phyloP scores from a whole-genome alignment of 1,140 invertebrate genomes.

The Diabrotica virgifera region DNA sequence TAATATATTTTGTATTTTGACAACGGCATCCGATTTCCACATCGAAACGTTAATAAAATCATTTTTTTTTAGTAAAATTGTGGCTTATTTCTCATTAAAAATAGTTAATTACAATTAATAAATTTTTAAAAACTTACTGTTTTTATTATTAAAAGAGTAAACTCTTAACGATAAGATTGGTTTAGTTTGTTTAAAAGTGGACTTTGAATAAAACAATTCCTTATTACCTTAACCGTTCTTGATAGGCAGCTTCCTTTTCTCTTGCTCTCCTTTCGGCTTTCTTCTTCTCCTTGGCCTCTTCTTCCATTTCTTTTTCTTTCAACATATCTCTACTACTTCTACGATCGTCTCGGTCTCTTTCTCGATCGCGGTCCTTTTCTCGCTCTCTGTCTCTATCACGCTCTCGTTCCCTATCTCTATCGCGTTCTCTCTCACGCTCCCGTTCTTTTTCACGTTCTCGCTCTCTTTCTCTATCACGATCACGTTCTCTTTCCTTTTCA shows the following conservation, averaged over 20 bases:
- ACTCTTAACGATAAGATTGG: too few species aligned
- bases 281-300: slow-evolving; percentile 86
- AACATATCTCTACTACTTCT: slow-evolving; percentile 62
- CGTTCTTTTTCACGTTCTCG: slow-evolving; percentile 47
- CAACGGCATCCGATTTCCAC: too few species aligned
- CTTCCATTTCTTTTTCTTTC: slow-evolving; percentile 83
- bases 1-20: too few species aligned
- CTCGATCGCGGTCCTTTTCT: slow-evolving; percentile 50
- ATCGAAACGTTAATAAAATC: too few species aligned
- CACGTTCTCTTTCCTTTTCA: slow-evolving; percentile 45
- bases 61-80: too few species aligned
- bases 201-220: not conserved
- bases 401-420: slow-evolving; percentile 50
- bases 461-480: slow-evolving; percentile 51
- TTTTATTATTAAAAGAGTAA: too few species aligned
- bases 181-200: too few species aligned
- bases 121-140: too few species aligned
- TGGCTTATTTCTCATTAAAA: too few species aligned
- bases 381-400: slow-evolving; percentile 54
- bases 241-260: slow-evolving; percentile 92
- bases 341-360: slow-evolving; percentile 50
- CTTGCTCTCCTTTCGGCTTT: slow-evolving; percentile 85
- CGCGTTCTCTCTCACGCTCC: slow-evolving; percentile 49
- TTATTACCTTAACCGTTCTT: slow-evolving; percentile 61
- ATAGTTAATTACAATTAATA: too few species aligned